Percentiles rank a stretch among this genome's conserved stretches.
Evolutionary conservation across 2,797 vertebrate genomes (phyloP).

Genomic region (Muraenolepis orangiensis): DNA sequence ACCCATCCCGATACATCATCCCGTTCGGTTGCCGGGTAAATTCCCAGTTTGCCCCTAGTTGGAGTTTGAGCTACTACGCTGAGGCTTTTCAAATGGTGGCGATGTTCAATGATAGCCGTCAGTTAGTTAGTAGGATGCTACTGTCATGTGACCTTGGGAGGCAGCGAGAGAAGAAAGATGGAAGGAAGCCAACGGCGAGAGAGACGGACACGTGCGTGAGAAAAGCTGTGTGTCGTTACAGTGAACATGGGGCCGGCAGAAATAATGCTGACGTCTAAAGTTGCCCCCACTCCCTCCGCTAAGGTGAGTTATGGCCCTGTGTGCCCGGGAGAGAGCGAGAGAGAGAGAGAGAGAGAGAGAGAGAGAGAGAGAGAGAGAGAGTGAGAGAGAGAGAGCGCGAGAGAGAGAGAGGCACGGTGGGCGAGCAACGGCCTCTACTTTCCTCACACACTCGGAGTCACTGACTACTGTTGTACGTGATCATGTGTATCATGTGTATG

Average conservation of each 20-base stretch:
- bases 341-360: conserved; percentile 10
- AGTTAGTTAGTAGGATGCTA: conserved; percentile 10
- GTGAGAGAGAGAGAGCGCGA: neutral
- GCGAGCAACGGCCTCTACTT: neutral
- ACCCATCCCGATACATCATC: conserved; percentile 49
- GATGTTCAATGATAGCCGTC: conserved; percentile 46
- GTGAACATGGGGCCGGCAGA: conserved; percentile 58
- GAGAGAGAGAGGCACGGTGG: too few relatives aligned
- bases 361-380: conserved; percentile 9
- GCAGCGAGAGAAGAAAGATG: conserved; percentile 1
- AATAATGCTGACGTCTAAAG: conserved; percentile 67
- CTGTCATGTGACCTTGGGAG: neutral
- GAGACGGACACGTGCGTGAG: conserved; percentile 35
- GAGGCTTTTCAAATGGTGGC: neutral
- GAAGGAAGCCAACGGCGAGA: conserved; percentile 32
- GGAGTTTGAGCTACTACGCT: conserved; percentile 17
- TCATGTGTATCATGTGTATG: neutral
- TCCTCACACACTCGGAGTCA: neutral
- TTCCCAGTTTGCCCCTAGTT: conserved; percentile 52
- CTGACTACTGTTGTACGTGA: neutral
- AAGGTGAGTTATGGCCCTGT: conserved; percentile 61
- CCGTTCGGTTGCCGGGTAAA: conserved; percentile 52
- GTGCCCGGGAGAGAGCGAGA: conserved; percentile 35
- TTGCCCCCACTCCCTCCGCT: conserved; percentile 39
- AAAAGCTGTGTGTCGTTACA: conserved; percentile 51